phyloP scores from a whole-genome alignment of 1,140 invertebrate species.

The Lycorma delicatula region DNA sequence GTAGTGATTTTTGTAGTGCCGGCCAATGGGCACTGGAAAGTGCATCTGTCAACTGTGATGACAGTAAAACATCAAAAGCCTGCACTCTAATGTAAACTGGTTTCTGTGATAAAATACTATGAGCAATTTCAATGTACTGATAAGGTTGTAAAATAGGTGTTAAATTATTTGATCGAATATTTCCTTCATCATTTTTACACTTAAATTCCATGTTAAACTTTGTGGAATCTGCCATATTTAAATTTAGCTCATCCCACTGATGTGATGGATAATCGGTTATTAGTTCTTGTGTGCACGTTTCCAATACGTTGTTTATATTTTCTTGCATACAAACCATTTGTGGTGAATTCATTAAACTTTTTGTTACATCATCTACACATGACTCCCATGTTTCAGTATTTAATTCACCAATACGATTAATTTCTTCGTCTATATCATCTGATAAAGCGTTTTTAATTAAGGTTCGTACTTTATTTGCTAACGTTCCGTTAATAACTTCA shows the following conservation, averaged over 20 bases:
- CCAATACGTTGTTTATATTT: background rate
- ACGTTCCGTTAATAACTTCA: background rate
- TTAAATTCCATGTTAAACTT: too few species aligned
- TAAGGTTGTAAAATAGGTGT: background rate
- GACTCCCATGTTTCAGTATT: background rate
- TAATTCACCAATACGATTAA: background rate
- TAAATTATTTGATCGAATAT: too few species aligned
- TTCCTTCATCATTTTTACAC: too few species aligned
- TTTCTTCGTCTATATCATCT: background rate
- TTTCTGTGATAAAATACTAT: background rate
- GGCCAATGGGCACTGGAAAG: background rate
- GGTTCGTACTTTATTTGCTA: background rate
- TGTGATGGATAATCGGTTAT: background rate
- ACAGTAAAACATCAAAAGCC: background rate
- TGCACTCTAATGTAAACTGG: background rate
- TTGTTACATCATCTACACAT: background rate
- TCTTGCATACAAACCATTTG: conserved; percentile 1
- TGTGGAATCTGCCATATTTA: too few species aligned
- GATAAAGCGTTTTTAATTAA: background rate
- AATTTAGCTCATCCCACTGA: too few species aligned
- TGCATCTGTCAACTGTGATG: background rate
- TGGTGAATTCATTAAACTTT: background rate
- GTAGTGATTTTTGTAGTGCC: background rate
- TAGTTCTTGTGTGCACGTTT: background rate
- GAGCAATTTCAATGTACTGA: background rate